phyloP scores from a whole-genome alignment of 2,797 vertebrate species.

The Sebastes ruberrimus region DNA sequence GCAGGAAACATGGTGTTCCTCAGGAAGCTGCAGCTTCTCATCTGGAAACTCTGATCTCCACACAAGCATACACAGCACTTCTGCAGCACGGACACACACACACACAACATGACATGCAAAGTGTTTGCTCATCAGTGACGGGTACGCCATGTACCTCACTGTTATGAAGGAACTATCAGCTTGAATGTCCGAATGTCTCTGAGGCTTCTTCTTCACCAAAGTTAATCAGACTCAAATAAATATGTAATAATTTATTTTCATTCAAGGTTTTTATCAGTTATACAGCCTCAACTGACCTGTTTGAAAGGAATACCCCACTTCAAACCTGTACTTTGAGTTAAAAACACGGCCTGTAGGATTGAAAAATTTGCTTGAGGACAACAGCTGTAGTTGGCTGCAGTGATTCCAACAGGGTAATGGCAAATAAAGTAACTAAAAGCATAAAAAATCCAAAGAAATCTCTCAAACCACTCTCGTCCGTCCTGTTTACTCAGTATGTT shows the following conservation, averaged over 20 bases:
- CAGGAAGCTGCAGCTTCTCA: constrained; percentile 45
- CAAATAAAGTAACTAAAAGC: not conserved
- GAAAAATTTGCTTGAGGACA: not conserved
- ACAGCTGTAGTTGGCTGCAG: not conserved
- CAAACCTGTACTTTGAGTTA: not conserved
- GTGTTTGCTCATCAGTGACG: not conserved
- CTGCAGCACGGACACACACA: not conserved
- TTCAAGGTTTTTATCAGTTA: not conserved
- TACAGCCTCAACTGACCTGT: fast-evolving
- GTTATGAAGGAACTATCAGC: not conserved
- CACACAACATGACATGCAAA: not conserved
- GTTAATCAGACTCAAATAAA: not conserved
- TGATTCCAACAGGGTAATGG: not conserved
- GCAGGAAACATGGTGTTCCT: constrained; percentile 43
- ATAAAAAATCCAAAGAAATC: not conserved
- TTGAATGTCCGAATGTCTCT: not conserved
- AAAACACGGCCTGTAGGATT: not conserved
- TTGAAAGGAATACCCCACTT: not conserved
- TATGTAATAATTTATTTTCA: not conserved
- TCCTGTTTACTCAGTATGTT: not conserved
- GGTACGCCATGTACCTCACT: fast-evolving
- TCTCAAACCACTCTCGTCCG: not conserved
- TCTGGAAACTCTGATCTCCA: constrained; percentile 12
- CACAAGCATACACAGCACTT: constrained; percentile 46
- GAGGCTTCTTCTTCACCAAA: no score